Evolutionary conservation across 1,140 invertebrate genomes (phyloP), one percentile per base, ranked within the genome.

Genomic region (Leptopilina clavipes): DNA sequence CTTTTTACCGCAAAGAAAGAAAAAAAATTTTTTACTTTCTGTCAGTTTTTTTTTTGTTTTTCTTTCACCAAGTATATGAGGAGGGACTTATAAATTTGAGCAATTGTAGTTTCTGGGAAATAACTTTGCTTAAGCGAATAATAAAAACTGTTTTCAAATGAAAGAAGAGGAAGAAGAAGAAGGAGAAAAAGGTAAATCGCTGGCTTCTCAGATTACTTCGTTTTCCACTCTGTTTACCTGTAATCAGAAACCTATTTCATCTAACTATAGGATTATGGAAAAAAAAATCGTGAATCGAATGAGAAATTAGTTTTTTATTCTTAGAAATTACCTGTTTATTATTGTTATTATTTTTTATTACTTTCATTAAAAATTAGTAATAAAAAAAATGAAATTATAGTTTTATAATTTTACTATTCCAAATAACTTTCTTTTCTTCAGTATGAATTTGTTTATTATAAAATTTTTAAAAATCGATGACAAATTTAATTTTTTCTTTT

Each of bases 131-230:
- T 52, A 52, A 52, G 48, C 48, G 48, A 52, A 52, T 52, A 52
- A 52, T 52, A 45, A 45, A 22, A 59, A 19, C 18, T 12, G 22
- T 22, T 59, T 31, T 10, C 56, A 19, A 65, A 22, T 65, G 59
- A 22, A 65, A 22, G 25, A 65, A n/a, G n/a, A n/a, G n/a, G n/a
- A n/a, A n/a, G n/a, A n/a, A n/a, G n/a, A n/a, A n/a, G n/a, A n/a
- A n/a, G n/a, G n/a, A n/a, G n/a, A n/a, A n/a, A n/a, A n/a, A 37
- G 25, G 19, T 65, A 65, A 65, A 65, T 37, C 22, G 59, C 25
- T 14, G 59, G n/a, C 59, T 65, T 65, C 59, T 65, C 59, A 65
- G 59, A 65, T 65, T 65, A 65, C 59, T 65, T 65, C 59, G 25
- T 65, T 65, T 65, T 65, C 59, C 59, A 31, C 59, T 31, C 25